A percentile compares a stretch with the other conserved stretches of the same genome.
Conservation (phyloP, 2,113 vertebrate genomes). For the Perca fluviatilis region DNA sequence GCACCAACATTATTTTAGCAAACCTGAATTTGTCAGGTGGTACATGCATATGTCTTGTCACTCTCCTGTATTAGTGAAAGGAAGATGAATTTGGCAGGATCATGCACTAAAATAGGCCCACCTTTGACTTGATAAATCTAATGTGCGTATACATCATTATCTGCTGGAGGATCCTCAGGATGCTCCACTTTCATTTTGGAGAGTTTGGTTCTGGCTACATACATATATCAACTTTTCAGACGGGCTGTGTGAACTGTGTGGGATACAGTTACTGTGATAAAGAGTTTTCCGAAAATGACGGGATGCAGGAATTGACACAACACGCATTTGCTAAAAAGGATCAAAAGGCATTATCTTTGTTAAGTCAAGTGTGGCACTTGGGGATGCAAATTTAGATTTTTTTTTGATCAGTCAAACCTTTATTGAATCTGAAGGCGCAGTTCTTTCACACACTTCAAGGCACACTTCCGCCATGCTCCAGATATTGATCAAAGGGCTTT, state of each 20-base stretch:
- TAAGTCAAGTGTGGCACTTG: not conserved
- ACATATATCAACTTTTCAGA: not conserved
- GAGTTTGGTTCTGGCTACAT: not conserved
- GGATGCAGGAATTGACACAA: not conserved
- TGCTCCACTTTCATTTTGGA: not conserved
- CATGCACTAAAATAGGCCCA: no score
- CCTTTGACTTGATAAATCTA: not conserved
- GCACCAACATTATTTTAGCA: not conserved
- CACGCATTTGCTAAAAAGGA: not conserved
- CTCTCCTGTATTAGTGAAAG: not conserved
- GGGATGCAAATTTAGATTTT: no score
- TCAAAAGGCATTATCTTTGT: not conserved
- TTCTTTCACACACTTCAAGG: not conserved
- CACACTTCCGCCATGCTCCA: not conserved
- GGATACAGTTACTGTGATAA: not conserved
- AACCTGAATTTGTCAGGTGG: not conserved
- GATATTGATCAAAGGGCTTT: not conserved
- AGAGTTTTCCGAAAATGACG: not conserved
- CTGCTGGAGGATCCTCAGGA: not conserved
- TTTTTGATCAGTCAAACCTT: not conserved
- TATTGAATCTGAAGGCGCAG: not conserved
- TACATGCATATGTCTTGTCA: not conserved
- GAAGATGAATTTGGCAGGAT: not conserved
- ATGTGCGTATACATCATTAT: not conserved
- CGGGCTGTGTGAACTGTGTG: not conserved